Evolutionary conservation across 2,888 invertebrate species (phyloP).

Genomic region (Gymnosoma rotundatum): DNA sequence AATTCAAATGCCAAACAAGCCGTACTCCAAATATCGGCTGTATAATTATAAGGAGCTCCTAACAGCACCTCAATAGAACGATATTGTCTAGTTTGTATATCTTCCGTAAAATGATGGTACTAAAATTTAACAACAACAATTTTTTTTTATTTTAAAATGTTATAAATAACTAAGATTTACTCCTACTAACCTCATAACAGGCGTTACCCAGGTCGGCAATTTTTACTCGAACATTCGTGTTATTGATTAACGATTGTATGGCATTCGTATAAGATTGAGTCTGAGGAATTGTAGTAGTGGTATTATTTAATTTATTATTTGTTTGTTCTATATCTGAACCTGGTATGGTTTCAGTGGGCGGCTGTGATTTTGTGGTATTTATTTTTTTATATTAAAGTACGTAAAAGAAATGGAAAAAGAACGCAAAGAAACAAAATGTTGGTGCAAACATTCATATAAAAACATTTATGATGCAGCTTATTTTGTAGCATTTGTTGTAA

Average conservation of each 20-base stretch:
- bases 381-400: constrained; percentile 42
- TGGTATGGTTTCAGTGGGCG: constrained; percentile 70
- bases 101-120: constrained; percentile 91
- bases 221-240: constrained; percentile 87
- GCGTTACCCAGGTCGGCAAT: constrained; percentile 94
- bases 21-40: constrained; percentile 93
- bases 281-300: constrained; percentile 78
- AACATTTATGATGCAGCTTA: constrained; percentile 43
- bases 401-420: constrained; percentile 71
- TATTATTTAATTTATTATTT: constrained; percentile 70
- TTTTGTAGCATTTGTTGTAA: constrained; percentile 30
- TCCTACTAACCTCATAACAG: constrained; percentile 87
- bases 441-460: constrained; percentile 70
- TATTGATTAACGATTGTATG: constrained; percentile 81
- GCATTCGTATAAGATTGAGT: constrained; percentile 81
- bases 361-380: constrained; percentile 53
- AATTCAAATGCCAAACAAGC: constrained; percentile 94
- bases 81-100: constrained; percentile 93
- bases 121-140: constrained; percentile 72
- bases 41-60: constrained; percentile 89
- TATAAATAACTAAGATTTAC: not conserved
- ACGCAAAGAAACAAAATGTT: constrained; percentile 72
- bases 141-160: not conserved
- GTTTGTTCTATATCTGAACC: constrained; percentile 72
- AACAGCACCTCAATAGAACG: constrained; percentile 88